A percentile compares a stretch with the other conserved stretches of the same genome.
Evolutionary conservation across 2,888 invertebrate species (phyloP).

Genomic region (Serrognathus titanus): DNA sequence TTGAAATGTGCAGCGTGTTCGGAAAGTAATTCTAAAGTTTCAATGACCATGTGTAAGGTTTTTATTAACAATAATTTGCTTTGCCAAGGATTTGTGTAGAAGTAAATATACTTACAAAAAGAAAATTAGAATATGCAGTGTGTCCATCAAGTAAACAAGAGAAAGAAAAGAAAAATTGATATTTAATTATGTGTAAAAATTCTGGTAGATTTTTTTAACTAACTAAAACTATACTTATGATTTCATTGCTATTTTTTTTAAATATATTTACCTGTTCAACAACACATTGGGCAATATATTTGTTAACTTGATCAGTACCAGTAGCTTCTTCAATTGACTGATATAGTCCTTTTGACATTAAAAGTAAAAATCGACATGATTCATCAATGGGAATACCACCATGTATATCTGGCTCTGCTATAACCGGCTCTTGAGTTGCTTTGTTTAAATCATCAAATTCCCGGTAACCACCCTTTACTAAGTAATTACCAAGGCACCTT

Average conservation of each 20-base stretch:
- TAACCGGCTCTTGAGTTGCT: constrained; percentile 74
- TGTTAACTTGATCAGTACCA: constrained; percentile 75
- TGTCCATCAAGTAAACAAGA: too few relatives aligned
- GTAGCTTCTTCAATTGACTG: constrained; percentile 78
- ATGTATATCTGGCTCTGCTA: constrained; percentile 78
- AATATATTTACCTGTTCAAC: constrained; percentile 63
- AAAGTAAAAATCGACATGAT: constrained; percentile 74
- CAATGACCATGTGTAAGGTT: too few relatives aligned
- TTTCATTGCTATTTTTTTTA: too few relatives aligned
- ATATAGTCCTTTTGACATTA: constrained; percentile 84
- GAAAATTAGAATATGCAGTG: too few relatives aligned
- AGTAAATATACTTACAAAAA: too few relatives aligned
- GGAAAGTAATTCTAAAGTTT: too few relatives aligned
- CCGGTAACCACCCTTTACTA: constrained; percentile 80
- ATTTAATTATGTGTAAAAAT: too few relatives aligned
- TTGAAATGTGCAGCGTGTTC: neutral
- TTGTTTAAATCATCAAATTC: constrained; percentile 72
- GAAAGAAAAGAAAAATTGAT: too few relatives aligned
- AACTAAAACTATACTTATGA: neutral
- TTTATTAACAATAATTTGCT: too few relatives aligned
- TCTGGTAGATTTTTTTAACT: neutral
- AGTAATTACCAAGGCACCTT: constrained; percentile 82
- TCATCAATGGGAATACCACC: constrained; percentile 77
- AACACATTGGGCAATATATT: constrained; percentile 73
- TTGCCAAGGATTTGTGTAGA: too few relatives aligned